phyloP scores from a whole-genome alignment of 1,140 invertebrate genomes.

The Aphaenogaster ashmeadi region DNA sequence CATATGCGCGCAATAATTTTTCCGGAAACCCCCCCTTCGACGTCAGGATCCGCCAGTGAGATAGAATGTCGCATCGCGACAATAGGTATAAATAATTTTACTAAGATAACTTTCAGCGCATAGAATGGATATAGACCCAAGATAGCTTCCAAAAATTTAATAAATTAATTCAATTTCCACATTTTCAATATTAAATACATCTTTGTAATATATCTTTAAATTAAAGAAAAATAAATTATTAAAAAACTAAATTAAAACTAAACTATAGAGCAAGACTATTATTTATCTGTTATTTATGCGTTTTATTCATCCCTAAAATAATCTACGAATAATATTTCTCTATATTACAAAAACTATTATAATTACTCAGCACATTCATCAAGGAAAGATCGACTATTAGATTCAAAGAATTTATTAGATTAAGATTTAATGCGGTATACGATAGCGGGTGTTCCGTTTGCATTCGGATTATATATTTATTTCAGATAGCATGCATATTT shows the following conservation, averaged over 20 bases:
- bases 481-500: constrained; percentile 21
- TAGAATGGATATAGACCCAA: neutral
- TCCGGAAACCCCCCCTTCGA: too few relatives aligned
- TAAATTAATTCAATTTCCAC: neutral
- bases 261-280: neutral
- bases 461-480: constrained; percentile 36
- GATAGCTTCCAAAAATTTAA: neutral
- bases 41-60: too few relatives aligned
- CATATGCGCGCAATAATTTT: too few relatives aligned
- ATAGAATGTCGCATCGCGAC: neutral
- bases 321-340: neutral
- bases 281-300: neutral
- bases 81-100: constrained; percentile 4
- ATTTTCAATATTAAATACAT: neutral
- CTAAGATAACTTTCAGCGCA: neutral
- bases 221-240: neutral
- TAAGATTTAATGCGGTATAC: neutral
- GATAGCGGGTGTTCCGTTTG: neutral
- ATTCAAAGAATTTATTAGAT: neutral
- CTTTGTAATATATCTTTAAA: neutral
- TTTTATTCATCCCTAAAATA: neutral
- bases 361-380: neutral
- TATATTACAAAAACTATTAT: neutral
- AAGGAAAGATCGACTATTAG: neutral
- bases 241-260: neutral